phyloP scores from a whole-genome alignment of 1,140 invertebrate species.

The Drosophila tropicalis region DNA sequence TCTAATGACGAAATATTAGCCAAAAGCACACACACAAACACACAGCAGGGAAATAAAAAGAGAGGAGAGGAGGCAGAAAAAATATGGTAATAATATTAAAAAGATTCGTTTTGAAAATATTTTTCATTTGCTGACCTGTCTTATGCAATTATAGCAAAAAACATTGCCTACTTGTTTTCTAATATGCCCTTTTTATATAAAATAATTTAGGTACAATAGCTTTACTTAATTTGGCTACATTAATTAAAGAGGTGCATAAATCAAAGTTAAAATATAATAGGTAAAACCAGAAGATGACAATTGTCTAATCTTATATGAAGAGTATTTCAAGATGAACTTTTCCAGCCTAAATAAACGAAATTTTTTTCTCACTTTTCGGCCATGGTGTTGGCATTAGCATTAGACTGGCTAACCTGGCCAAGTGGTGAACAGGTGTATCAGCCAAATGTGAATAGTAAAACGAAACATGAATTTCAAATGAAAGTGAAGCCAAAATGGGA shows the following conservation, averaged over 20 bases:
- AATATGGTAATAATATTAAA: background rate
- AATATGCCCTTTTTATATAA: background rate
- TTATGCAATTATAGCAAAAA: background rate
- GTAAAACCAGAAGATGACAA: too few species aligned
- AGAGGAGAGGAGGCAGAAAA: background rate
- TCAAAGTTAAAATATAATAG: too few species aligned
- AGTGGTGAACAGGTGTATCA: conserved; percentile 33
- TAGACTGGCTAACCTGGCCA: conserved; percentile 5
- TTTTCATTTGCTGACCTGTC: background rate
- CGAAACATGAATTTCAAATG: conserved; percentile 68
- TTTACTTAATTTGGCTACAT: too few species aligned
- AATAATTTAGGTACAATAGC: too few species aligned
- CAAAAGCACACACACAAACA: background rate
- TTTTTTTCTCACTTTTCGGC: too few species aligned
- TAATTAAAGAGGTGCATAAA: too few species aligned
- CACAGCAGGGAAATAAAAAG: background rate
- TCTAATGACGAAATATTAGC: conserved; percentile 8
- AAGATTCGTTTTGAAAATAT: background rate
- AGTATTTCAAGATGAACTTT: too few species aligned
- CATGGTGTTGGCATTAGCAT: background rate
- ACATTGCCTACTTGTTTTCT: background rate
- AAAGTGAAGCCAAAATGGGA: conserved; percentile 33
- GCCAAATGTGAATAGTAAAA: conserved; percentile 41
- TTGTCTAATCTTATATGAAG: too few species aligned
- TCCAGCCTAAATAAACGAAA: too few species aligned